Evolutionary conservation across 2,797 vertebrate species (phyloP), one percentile per base, ranked within the genome.

Genomic region (Pagetopsis macropterus): DNA sequence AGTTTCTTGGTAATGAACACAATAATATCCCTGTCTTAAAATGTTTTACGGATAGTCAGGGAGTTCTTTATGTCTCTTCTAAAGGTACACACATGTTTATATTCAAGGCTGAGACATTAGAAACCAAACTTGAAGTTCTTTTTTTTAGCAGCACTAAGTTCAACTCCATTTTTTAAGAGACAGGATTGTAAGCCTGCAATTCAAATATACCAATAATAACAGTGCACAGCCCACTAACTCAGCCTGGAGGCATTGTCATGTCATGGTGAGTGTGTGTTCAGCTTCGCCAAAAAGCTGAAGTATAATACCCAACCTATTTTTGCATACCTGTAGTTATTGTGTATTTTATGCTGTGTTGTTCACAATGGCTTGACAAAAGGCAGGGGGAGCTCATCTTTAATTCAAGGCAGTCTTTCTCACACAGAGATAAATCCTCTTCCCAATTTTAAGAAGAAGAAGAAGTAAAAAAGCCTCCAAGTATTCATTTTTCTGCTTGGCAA

Each of bases 341-440:
- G 79, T 70, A 79, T 79, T 52, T 69, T 79, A 61, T 57, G 78
- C 72, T 27, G 62, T 76, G 75, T 76, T 86, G 75, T 84, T 88
- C 83, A 83, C 89, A 90, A 88, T 81, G 67, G 79, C 66, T 61
- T 70, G 65, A 90, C 78, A 88, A 90, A 88, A 84, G 62, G 67
- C 65, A 79, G 19, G 37, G 65, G 69, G 63, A 69, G 78, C 91
- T 91, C 87, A 91, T 92, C 84, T 91, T 89, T 88, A 86, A 90
- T 91, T 91, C 89, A 91, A 83, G 56, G 72, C 75, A 79, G 74
- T 69, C 51, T 77, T 82, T 74, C 60, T 79, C 79, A 68, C 80
- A 80, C 76, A 63, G 76, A 83, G 81, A 90, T 88, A 89, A 91
- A 91, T 86, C 89, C 88, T 75, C 82, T 83, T 64, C 68, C 81